phyloP scores from a whole-genome alignment of 2,113 vertebrate genomes.

The Rhinogobius similis region DNA sequence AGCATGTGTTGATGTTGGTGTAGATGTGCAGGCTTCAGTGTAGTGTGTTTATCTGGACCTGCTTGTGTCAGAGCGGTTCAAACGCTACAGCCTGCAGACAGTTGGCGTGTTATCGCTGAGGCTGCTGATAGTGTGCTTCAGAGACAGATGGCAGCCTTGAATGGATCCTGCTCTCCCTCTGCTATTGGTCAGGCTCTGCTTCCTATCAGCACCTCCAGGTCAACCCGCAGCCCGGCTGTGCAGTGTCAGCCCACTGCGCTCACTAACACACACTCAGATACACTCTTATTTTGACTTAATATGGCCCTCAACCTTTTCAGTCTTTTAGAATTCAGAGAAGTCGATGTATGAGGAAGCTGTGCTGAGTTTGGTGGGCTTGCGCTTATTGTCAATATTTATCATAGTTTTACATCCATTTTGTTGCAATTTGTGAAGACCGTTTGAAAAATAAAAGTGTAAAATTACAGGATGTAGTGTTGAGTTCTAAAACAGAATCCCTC shows the following conservation, averaged over 20 bases:
- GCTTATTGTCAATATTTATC: too few relatives aligned
- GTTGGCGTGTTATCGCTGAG: conserved; percentile 62
- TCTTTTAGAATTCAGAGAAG: too few relatives aligned
- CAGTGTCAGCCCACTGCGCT: conserved; percentile 14
- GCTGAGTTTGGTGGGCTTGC: too few relatives aligned
- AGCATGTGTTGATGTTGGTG: conserved; percentile 20
- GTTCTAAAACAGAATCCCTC: too few relatives aligned
- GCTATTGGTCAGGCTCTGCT: conserved; percentile 59
- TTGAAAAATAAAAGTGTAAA: too few relatives aligned
- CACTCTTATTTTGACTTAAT: not conserved
- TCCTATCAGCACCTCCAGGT: conserved; percentile 54
- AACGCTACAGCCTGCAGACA: conserved; percentile 35
- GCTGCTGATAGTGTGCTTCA: conserved; percentile 63
- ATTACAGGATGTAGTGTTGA: too few relatives aligned
- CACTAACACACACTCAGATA: not conserved
- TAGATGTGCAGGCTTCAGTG: conserved; percentile 29
- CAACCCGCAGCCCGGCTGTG: conserved; percentile 38
- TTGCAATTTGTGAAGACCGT: too few relatives aligned
- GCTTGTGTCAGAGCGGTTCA: conserved; percentile 40
- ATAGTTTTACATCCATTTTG: too few relatives aligned
- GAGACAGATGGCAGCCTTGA: conserved; percentile 70
- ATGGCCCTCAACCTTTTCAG: not conserved
- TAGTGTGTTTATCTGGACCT: conserved; percentile 39
- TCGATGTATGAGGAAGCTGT: too few relatives aligned
- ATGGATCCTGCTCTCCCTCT: conserved; percentile 55